Base-by-base conservation (phyloP, 2,113 vertebrate species). In the Egretta garzetta region DNA sequence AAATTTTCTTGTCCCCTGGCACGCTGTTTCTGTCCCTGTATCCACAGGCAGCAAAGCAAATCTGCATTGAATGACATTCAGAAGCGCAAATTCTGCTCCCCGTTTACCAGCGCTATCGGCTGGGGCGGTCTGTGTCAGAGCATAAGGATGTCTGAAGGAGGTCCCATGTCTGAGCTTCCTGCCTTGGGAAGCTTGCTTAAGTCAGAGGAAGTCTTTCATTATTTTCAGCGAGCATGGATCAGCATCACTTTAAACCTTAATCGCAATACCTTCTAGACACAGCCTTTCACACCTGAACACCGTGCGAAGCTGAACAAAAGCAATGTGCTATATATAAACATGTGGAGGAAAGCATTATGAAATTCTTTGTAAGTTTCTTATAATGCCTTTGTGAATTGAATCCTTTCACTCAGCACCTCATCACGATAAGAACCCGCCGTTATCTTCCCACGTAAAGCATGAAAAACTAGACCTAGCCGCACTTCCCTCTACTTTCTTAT, bases 251-350 rank as follows among this genome's bases (percentile, higher is more conserved):
- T 71, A 87, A 96, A 95, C 37, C 50, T 80, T 53, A 52, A 74
- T 49, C 89, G 80, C 32, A 88, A 76, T 76, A 45, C 35, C 55
- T 89, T 94, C 93, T 72, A 79, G 96, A 95, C 80, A 81, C 66
- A 92, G 88, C 56, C 77, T 95, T 87, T 85, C 77, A 64, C 55
- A 93, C 14, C 37, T 1, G 21, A 88, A 62, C 41, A 26, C 76
- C n/a, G 11, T 28, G 74, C 6, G 12, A 88, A 90, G 75, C 88
- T 80, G 93, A 94, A 93, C 85, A 95, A 96, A 94, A 97, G 86
- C 45, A 91, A 83, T 30, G 70, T 49, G 74, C 91, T 94, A 93
- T 94, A 86, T 96, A 94, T 87, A 96, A 96, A 88, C 53, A 79
- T 0, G 28, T 76, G 62, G 66, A 88, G 33, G 71, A 62, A 96